Conservation (phyloP, 2,888 invertebrate genomes). For the Cinara cedri region DNA sequence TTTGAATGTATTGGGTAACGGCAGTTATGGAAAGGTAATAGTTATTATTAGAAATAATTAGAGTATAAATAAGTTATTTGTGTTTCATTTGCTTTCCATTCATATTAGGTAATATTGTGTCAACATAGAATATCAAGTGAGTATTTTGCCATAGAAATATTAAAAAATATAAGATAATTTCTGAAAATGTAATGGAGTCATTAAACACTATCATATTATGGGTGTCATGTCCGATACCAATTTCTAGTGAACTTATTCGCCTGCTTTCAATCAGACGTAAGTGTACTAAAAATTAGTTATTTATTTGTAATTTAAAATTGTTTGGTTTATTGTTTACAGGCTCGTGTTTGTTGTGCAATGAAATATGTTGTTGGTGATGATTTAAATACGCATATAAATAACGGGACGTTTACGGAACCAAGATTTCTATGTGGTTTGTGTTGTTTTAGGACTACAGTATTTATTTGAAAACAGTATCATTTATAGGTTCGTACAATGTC, state of each 20-base stretch:
- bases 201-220: constrained; percentile 99
- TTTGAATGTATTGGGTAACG: constrained; percentile 94
- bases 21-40: constrained; percentile 97
- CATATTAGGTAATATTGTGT: constrained; percentile 78
- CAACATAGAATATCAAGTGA: constrained; percentile 92
- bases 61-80: background rate
- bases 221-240: constrained; percentile 96
- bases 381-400: constrained; percentile 99
- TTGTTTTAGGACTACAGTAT: constrained; percentile 97
- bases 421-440: constrained; percentile 98
- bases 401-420: constrained; percentile 96
- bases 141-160: constrained; percentile 97
- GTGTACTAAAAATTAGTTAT: constrained; percentile 58
- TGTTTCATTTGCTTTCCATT: background rate
- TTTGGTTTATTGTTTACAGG: constrained; percentile 62
- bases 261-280: constrained; percentile 95
- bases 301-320: background rate
- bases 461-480: constrained; percentile 98
- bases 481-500: constrained; percentile 72
- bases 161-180: constrained; percentile 99
- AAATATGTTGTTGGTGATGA: constrained; percentile 99
- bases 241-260: constrained; percentile 99
- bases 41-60: background rate
- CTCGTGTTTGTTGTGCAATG: constrained; percentile 99
- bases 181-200: constrained; percentile 97